These are phyloP conservation scores for Pitta sordida DNA, from an alignment of 2,113 vertebrate species.

Conservation along the genomic window DNA sequence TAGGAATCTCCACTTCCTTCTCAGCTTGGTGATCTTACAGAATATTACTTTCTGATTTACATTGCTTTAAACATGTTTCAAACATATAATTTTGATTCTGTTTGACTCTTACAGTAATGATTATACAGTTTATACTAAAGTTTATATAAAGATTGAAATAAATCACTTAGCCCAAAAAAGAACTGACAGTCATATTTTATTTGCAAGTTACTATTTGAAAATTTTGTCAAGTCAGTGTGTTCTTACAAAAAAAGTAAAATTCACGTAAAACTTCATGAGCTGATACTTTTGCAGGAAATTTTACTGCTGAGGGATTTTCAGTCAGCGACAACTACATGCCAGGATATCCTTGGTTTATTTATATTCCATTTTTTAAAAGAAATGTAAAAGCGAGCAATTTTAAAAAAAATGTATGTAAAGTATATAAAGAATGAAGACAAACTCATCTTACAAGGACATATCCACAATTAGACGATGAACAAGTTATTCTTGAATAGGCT, in stretches of 20 bases:
- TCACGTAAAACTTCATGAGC: background rate
- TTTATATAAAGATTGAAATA: background rate
- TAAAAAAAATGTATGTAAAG: background rate
- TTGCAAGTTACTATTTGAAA: background rate
- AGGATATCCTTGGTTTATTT: background rate
- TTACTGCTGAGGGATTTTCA: background rate
- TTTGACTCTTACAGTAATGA: background rate
- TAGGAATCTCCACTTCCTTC: background rate
- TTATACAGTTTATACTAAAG: background rate
- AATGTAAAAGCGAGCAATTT: background rate
- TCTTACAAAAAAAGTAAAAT: background rate
- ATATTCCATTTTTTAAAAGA: background rate
- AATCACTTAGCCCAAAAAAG: background rate
- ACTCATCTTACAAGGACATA: background rate
- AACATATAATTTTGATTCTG: background rate
- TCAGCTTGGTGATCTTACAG: background rate
- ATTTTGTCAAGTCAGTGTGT: background rate
- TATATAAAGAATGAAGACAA: background rate
- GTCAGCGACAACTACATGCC: background rate
- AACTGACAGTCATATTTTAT: background rate
- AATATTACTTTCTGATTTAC: background rate
- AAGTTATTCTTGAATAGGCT: background rate
- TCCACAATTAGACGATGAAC: background rate
- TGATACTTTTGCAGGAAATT: background rate
- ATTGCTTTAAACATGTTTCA: background rate